Evolutionary conservation across 1,140 invertebrate species (phyloP), one percentile per base, ranked within the genome.

Genomic region (Musca vetustissima): DNA sequence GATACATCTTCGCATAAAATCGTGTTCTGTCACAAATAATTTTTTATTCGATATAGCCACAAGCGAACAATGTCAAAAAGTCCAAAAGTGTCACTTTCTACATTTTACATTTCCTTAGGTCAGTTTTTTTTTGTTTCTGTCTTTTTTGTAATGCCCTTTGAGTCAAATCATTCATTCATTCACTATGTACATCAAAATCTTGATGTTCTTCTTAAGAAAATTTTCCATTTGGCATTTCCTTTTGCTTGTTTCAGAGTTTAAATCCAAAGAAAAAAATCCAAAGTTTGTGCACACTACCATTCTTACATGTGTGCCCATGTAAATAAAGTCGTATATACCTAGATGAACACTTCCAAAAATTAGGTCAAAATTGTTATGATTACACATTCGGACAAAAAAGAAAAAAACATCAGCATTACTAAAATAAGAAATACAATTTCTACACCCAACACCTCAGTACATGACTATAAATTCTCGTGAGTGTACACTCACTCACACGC

Each of bases 311-410:
- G 36, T 43, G 36, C 6, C 11, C 36, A 43, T 43, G 36, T 43
- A 43, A 43, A 43, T 43, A 43, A 2, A 43, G 36, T 11, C 36
- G 6, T 43, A 43, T 43, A 43, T 43, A 43, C 36, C 36, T 43
- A 43, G 36, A 43, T 43, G 36, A 43, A 13, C 36, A 43, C 36
- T 43, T 52, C 57, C 47, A 50, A 69, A 75, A 78, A 78, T 78
- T 78, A 64, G 77, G 77, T 78, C 77, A 78, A 78, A 78, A 76
- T 78, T 78, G 76, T 78, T 78, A 78, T 78, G 76, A 78, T 78
- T 74, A 76, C 72, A 73, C 74, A 76, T 55, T 73, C 53, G 72
- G 70, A 70, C 6, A 43, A 43, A 43, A 43, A 2, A 43, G n/a
- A n/a, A n/a, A n/a, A n/a, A n/a, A n/a, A n/a, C n/a, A n/a, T n/a